phyloP scores from a whole-genome alignment of 2,888 invertebrate species.

The Trimorus sp. region DNA sequence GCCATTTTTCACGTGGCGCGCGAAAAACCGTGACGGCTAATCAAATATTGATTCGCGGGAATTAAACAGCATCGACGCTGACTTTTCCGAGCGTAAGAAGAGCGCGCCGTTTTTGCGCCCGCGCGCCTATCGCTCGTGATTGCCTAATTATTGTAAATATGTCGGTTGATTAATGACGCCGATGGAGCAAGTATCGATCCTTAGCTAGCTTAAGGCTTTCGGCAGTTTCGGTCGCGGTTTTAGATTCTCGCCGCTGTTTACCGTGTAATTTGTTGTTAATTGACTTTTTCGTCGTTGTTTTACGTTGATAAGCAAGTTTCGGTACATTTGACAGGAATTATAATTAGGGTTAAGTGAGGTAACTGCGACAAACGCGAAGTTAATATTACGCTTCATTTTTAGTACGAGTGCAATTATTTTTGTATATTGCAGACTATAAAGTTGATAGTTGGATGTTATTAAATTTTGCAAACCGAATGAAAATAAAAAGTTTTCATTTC shows the following conservation, averaged over 20 bases:
- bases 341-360: too few relatives aligned
- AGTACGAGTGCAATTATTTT: too few relatives aligned
- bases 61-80: conserved; percentile 35
- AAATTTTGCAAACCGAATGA: too few relatives aligned
- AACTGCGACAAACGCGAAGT: too few relatives aligned
- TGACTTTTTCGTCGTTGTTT: background rate
- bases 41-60: conserved; percentile 52
- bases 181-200: conserved; percentile 33
- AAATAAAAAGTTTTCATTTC: too few relatives aligned
- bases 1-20: conserved; percentile 40
- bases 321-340: too few relatives aligned
- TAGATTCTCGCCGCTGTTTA: background rate
- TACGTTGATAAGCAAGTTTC: background rate
- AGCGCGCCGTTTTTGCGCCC: conserved; percentile 14
- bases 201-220: too few relatives aligned
- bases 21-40: conserved; percentile 53
- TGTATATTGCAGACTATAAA: too few relatives aligned
- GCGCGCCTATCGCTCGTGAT: conserved; percentile 11
- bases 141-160: conserved; percentile 44
- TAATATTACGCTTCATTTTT: too few relatives aligned
- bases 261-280: conserved; percentile 9
- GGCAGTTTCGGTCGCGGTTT: background rate
- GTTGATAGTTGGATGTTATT: too few relatives aligned
- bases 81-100: conserved; percentile 32
- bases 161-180: conserved; percentile 27